Conservation (phyloP, 2,797 vertebrate species). For the Mionectes olivaceus region DNA sequence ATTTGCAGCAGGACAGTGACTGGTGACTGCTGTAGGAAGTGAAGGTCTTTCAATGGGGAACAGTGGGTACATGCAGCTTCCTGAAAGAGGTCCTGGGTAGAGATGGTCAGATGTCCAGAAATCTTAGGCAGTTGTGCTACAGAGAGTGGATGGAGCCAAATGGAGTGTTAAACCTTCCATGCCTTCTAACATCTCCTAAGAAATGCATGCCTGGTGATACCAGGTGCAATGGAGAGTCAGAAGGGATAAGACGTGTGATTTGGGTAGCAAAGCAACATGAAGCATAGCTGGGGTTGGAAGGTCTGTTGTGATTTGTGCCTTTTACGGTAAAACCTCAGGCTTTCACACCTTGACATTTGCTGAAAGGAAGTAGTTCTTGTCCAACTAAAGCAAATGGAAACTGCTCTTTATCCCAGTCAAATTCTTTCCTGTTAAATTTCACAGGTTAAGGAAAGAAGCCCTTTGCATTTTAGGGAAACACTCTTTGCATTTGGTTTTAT, state of each 20-base stretch:
- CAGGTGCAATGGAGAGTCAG: not conserved
- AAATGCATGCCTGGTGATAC: not conserved
- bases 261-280: not conserved
- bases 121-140: not conserved
- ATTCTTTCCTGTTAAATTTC: not conserved
- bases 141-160: not conserved
- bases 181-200: not conserved
- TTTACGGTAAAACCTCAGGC: not conserved
- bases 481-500: not conserved
- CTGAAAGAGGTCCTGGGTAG: not conserved
- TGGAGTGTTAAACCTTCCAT: rapidly evolving
- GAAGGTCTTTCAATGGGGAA: not conserved
- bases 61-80: not conserved
- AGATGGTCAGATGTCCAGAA: not conserved
- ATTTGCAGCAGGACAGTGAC: not conserved
- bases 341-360: not conserved
- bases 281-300: not conserved
- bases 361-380: not conserved
- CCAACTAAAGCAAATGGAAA: not conserved
- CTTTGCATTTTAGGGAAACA: not conserved
- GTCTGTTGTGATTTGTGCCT: not conserved
- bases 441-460: not conserved
- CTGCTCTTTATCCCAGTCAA: not conserved
- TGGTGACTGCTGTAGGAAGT: not conserved
- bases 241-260: not conserved